These are phyloP conservation scores for Drosophila subquinaria DNA, from an alignment of 2,888 invertebrate genomes.

Conservation along the genomic window DNA sequence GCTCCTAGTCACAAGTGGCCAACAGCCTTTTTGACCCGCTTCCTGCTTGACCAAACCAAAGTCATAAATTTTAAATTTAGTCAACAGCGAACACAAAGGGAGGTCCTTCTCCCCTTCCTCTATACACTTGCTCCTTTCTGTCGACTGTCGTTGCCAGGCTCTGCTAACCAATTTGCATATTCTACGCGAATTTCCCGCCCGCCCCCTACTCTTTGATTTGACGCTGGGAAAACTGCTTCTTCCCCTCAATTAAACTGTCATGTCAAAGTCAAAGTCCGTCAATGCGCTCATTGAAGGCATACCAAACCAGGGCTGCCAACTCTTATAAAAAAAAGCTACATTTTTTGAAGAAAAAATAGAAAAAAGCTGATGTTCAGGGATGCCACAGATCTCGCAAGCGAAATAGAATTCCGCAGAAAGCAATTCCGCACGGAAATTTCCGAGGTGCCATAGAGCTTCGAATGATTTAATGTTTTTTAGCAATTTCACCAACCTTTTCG, in stretches of 20 bases:
- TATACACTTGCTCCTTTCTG: neutral
- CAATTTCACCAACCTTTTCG: no score
- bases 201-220: conserved; percentile 3
- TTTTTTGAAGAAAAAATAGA: no score
- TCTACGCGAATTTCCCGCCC: conserved; percentile 25
- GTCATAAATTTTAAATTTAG: conserved; percentile 77
- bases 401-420: no score
- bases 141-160: conserved; percentile 21
- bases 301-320: neutral
- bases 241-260: conserved; percentile 76
- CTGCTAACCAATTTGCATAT: conserved; percentile 74
- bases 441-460: no score
- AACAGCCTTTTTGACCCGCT: conserved; percentile 5
- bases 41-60: conserved; percentile 34
- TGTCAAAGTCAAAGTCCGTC: conserved; percentile 71
- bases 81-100: conserved; percentile 33
- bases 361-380: no score
- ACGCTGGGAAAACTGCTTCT: conserved; percentile 16
- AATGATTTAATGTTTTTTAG: no score
- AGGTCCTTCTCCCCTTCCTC: neutral
- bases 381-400: no score
- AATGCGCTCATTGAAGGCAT: conserved; percentile 44
- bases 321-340: neutral
- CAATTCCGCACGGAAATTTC: no score
- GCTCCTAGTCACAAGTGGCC: conserved; percentile 20